Conservation (phyloP, 2,113 vertebrate species). For the Numida meleagris region DNA sequence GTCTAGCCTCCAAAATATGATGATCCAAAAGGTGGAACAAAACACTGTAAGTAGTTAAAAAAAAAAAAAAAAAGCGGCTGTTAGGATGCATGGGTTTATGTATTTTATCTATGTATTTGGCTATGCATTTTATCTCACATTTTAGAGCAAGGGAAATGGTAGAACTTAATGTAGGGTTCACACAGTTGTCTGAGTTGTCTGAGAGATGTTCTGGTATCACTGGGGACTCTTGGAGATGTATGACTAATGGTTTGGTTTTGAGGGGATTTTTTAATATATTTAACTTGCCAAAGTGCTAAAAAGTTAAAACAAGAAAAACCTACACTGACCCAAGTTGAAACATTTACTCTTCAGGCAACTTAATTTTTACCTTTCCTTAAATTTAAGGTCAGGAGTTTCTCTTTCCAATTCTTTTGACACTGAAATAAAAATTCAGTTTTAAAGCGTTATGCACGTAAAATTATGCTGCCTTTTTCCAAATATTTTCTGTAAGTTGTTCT, state of each 20-base stretch:
- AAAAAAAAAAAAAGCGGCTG: background rate
- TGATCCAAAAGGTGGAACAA: background rate
- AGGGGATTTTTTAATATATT: background rate
- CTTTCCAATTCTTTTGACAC: background rate
- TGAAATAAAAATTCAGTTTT: background rate
- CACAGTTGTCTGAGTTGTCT: background rate
- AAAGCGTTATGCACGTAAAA: background rate
- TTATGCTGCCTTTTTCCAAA: background rate
- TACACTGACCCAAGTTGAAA: background rate
- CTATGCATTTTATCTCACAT: background rate
- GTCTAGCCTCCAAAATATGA: background rate
- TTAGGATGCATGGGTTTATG: background rate
- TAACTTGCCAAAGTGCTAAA: background rate
- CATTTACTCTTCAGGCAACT: background rate
- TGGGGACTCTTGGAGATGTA: background rate
- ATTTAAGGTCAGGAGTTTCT: background rate
- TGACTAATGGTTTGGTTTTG: background rate
- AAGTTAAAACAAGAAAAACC: background rate
- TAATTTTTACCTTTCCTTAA: background rate
- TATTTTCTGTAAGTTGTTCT: background rate
- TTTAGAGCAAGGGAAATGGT: background rate
- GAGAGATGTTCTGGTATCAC: background rate
- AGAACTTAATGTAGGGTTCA: background rate
- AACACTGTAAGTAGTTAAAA: background rate
- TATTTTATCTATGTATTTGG: background rate